These are phyloP conservation scores for Perccottus glenii DNA, from an alignment of 2,113 vertebrate genomes.

Conservation along the genomic window DNA sequence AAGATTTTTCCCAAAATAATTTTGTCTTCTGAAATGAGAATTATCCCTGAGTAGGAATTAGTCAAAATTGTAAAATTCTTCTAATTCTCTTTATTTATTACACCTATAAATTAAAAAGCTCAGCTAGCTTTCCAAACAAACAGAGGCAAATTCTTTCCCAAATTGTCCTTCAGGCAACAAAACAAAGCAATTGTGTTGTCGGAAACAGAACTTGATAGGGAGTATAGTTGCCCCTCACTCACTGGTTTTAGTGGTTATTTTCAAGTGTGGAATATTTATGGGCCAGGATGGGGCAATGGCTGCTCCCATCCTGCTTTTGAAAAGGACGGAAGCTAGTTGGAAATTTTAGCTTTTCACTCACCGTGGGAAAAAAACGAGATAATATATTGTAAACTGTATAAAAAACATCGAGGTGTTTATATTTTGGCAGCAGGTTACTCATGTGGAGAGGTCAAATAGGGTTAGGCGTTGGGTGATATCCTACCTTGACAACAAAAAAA, in stretches of 20 bases:
- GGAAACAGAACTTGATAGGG: slow-evolving; percentile 27
- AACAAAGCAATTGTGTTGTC: slow-evolving; percentile 27
- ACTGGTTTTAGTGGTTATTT: slow-evolving; percentile 50
- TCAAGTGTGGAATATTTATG: slow-evolving; percentile 61
- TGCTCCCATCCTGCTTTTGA: slow-evolving; percentile 79
- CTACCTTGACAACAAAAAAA: no score
- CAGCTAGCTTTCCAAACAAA: slow-evolving; percentile 40
- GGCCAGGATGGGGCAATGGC: slow-evolving; percentile 53
- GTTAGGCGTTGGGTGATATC: no score
- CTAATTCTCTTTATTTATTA: no score
- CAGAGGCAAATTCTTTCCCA: slow-evolving; percentile 37
- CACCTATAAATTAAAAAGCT: no score
- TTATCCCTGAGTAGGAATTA: no score
- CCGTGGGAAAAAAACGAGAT: slow-evolving; percentile 17
- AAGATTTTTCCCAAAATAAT: no score
- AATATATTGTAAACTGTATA: no score
- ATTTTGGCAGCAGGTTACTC: background rate
- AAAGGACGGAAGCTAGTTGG: slow-evolving; percentile 63
- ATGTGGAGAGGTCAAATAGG: no score
- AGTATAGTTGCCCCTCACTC: slow-evolving; percentile 26
- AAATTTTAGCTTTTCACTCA: slow-evolving; percentile 32
- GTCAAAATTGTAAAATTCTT: no score
- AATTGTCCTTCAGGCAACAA: slow-evolving; percentile 46
- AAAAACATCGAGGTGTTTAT: background rate
- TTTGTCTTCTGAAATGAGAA: no score